Base-by-base conservation (phyloP, 2,888 invertebrate genomes). In the Hirtodrosophila cameraria region DNA sequence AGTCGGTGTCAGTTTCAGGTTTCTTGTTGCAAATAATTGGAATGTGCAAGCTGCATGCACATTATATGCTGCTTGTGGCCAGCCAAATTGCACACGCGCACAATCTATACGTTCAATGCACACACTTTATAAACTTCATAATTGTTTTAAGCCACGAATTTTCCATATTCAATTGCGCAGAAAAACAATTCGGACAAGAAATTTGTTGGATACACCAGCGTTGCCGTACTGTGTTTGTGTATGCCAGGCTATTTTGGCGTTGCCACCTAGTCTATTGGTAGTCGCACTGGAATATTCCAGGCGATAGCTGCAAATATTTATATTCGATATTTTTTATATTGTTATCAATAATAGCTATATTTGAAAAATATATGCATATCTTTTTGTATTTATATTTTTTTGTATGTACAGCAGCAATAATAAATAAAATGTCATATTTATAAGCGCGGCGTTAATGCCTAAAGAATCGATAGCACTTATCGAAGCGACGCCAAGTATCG, bases 21-120 rank as follows among this genome's bases (percentile, higher is more conserved):
- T n/a, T 59, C 28, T 62, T 50, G 33, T 23, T 39, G 8, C 7
- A 31, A 46, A 58, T 38, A 20, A 38, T 27, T 50, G 20, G 8
- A 23, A 2, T 23, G 23, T 8, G 23, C 49, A 25, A 88, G 98
- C 91, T 98, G 23, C 23, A 35, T 41, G 25, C 13, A 31, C 18
- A 12, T 5, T 2, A 18, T 13, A 42, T 52, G 69, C n/a, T 55
- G 55, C 42, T 48, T 23, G 55, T n/a, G 68, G 42, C 72, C 72
- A 60, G 72, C 68, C 57, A 48, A 70, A 43, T 28, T 42, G 46
- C 68, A 64, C 64, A 60, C 68, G 60, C 64, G 57, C 36, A 31
- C 25, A 6, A 11, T 41, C 20, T 5, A 13, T 41, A 25, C 35
- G 45, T 20, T 52, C 33, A 53, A 49, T 41, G 31, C 48, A 68